These are phyloP conservation scores for Schlechtendalia chinensis DNA, from an alignment of 1,140 invertebrate species.

Conservation along the genomic window DNA sequence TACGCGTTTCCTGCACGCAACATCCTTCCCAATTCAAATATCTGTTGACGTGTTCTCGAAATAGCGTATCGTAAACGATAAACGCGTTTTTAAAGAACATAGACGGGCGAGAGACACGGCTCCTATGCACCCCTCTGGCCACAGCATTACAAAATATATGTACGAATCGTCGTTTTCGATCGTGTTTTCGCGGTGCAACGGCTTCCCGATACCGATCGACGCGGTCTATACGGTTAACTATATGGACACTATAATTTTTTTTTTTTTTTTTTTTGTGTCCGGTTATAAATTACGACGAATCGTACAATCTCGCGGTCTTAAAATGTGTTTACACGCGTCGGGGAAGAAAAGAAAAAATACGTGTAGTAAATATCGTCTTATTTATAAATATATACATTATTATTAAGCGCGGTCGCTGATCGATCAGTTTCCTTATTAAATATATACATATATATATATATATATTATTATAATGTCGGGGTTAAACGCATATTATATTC, in stretches of 20 bases:
- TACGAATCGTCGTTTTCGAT: slow-evolving; percentile 26
- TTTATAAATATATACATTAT: background rate
- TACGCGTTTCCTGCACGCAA: too few species aligned
- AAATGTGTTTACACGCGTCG: slow-evolving; percentile 11
- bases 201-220: background rate
- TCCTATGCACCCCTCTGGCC: too few species aligned
- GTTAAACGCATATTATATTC: background rate
- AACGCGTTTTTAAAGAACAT: too few species aligned
- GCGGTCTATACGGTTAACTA: background rate
- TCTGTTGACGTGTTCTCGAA: too few species aligned
- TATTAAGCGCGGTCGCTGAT: background rate
- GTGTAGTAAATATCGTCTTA: slow-evolving; percentile 3
- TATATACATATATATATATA: background rate
- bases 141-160: too few species aligned
- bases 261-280: too few species aligned
- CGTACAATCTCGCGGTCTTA: background rate
- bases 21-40: too few species aligned
- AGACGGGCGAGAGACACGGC: too few species aligned
- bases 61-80: too few species aligned
- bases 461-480: background rate
- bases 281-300: background rate
- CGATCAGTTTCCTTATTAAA: too few species aligned
- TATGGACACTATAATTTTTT: background rate
- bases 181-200: too few species aligned
- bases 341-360: background rate